Base-by-base conservation (phyloP, 2,797 vertebrate genomes). In the Syngnathus acus region DNA sequence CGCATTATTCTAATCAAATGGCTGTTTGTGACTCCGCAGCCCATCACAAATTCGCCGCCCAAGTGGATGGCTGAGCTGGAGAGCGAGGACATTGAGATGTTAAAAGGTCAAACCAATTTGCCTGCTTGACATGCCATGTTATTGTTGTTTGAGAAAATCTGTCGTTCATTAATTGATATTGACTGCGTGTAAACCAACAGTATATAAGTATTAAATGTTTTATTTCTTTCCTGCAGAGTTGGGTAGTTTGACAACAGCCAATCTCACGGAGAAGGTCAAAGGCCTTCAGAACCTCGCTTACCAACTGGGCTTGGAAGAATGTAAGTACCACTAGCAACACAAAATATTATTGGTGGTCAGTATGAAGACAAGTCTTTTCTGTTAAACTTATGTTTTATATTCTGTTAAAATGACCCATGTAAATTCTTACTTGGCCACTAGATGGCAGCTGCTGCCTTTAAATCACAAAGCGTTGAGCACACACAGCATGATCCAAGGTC, bases 41-140 rank as follows among this genome's bases (percentile, higher is more conserved):
- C 96, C 32, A 97, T 99, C 79, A 94, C 92, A 72, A 95, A 90
- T 79, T 98, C 96, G 47, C 97, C 97, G 58, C 95, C 94, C 1
- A 99, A 98, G 79, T 99, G 97, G 97, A 98, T 99, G 95, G 95
- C 97, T 78, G 95, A 98, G 80, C 88, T 99, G 71, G 97, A 98
- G 85, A 94, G 92, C 55, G 96, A 99, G 77, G 97, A 99, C 83
- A 95, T 97, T 17, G 97, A 99, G 81, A 99, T 99, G 97, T 86
- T 99, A 73, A 98, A 96, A 91, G 97, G 97, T 98, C 82, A 78
- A 57, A 37, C 32, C 32, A 4, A 32, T 32, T 32, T 4, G 32
- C 32, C 32, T 32, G 32, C 32, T 32, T 32, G 32, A 4, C 32
- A 32, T 32, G 32, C 2, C 32, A 3, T 32, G 4, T 32, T 21